Evolutionary conservation across 1,140 invertebrate genomes (phyloP), one percentile per base, ranked within the genome.

Genomic region (Galleria mellonella): DNA sequence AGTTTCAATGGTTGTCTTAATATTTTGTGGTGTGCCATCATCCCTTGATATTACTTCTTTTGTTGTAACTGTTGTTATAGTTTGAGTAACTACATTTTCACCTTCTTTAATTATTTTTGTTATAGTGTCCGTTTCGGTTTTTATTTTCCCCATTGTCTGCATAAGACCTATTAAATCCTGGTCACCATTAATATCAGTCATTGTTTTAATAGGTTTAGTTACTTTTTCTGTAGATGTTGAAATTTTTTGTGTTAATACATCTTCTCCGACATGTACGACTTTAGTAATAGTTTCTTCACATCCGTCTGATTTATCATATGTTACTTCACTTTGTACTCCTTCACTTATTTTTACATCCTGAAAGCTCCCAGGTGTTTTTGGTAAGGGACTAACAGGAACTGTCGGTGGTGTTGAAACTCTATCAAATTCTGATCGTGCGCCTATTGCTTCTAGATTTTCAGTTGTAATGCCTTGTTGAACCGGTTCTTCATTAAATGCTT

Each of bases 1-100:
- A 28, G 86, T 87, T 71, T 87, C 86, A 53, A 87, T 87, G 4
- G 86, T 87, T n/a, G 86, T 87, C 64, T 87, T 87, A n/a, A 87
- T 65, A 50, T 84, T 86, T 73, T 87, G 86, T 13, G 86, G 86
- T 36, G 86, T 87, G 3, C 83, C 86, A 58, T 87, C 86, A 67
- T 87, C 86, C 57, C 75, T 75, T 12, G 86, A 87, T 43, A 87
- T 73, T 13, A 87, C 70, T 72, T 87, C 86, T 59, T 83, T 87
- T n/a, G 84, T 87, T 4, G 82, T 87, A 0, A 87, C 84, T 33
- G 84, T 87, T 23, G 83, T 87, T 17, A 87, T 83, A 32, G 83
- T 87, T 66, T 87, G 86, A 1, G 84, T 87, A 0, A 87, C 83
- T 15, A 87, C 74, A 62, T 86, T 87, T 70, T 86, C 83, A 48